Conservation (phyloP, 1,140 invertebrate species). For the Drosophila ficusphila region DNA sequence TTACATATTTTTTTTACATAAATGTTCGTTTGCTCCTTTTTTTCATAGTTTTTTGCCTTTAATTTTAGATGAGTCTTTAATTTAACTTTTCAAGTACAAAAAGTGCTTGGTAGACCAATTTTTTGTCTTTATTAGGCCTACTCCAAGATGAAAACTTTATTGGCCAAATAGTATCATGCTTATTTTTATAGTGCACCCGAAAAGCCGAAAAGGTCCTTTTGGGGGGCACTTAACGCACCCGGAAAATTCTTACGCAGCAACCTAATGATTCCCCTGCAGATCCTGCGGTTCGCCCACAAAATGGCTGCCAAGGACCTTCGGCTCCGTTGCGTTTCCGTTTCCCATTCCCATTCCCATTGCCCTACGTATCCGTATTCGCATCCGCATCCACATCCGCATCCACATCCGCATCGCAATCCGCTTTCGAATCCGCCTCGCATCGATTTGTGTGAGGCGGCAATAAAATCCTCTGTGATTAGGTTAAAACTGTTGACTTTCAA, state of each 20-base stretch:
- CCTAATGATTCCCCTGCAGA: conserved; percentile 64
- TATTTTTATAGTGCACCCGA: conserved; percentile 10
- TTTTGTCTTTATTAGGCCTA: background rate
- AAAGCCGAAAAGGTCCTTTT: conserved; percentile 30
- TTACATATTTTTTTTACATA: background rate
- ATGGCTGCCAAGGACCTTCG: conserved; percentile 45
- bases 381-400: conserved; percentile 10
- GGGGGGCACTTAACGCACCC: conserved; percentile 71
- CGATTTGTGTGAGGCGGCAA: conserved; percentile 70
- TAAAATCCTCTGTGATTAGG: conserved; percentile 81
- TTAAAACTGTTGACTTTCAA: conserved; percentile 82
- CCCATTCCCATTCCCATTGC: conserved; percentile 14
- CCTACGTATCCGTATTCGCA: conserved; percentile 3
- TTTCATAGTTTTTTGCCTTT: background rate
- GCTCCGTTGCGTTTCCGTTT: conserved; percentile 37
- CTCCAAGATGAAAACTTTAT: background rate
- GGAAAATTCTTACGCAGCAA: conserved; percentile 77
- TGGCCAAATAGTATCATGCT: background rate
- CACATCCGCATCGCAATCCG: conserved; percentile 1
- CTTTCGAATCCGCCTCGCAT: conserved; percentile 43
- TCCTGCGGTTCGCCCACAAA: conserved; percentile 51
- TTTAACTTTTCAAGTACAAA: background rate
- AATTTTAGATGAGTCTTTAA: too few relatives aligned
- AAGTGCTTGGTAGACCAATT: background rate
- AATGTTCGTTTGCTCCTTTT: too few relatives aligned